Conservation (phyloP, 2,113 vertebrate species). For the Zosterops hypoxanthus region DNA sequence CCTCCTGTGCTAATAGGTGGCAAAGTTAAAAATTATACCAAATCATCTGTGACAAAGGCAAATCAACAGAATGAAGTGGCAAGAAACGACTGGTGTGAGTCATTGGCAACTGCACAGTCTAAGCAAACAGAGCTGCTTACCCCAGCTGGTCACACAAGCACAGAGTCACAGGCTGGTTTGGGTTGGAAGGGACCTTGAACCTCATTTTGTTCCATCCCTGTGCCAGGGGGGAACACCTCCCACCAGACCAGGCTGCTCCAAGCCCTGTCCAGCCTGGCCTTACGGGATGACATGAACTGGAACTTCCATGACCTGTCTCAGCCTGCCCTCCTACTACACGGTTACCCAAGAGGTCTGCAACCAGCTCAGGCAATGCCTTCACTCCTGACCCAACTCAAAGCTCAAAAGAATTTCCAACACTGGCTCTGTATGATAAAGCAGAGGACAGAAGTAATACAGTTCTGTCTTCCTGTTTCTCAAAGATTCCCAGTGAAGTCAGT, state of each 20-base stretch:
- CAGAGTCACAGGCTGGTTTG: not conserved
- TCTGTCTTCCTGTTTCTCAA: not conserved
- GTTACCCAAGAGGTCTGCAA: not conserved
- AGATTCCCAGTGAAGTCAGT: not conserved
- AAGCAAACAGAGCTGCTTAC: not conserved
- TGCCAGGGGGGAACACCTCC: not conserved
- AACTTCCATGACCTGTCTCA: not conserved
- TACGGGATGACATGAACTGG: not conserved
- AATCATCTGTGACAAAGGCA: not conserved
- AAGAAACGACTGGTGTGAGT: not conserved
- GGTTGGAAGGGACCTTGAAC: not conserved
- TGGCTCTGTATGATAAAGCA: not conserved
- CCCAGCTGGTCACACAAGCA: not conserved
- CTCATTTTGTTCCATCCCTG: not conserved
- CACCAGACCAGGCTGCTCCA: not conserved
- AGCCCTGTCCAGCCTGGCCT: not conserved
- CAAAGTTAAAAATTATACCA: not conserved
- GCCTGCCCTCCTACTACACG: accelerated
- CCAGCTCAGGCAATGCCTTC: not conserved
- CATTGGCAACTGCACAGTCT: not conserved
- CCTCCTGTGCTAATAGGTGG: not conserved
- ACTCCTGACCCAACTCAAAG: not conserved
- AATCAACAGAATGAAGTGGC: not conserved
- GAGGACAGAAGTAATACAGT: not conserved
- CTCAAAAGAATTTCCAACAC: not conserved